Evolutionary conservation across 2,888 invertebrate species (phyloP).

Genomic region (Noctuana brunneofusca): DNA sequence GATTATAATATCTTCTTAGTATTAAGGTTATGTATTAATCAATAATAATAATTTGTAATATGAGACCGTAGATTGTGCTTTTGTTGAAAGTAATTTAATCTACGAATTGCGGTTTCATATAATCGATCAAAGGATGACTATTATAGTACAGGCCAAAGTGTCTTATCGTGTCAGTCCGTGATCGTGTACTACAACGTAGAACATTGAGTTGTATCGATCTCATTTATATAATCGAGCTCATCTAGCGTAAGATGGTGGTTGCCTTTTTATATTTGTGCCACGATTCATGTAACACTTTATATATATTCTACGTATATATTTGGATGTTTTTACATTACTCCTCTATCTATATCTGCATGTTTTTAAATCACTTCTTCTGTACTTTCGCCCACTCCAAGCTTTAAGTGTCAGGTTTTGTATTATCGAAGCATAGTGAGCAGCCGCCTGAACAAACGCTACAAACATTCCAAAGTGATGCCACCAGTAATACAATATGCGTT

Average conservation of each 20-base stretch:
- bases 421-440: conserved; percentile 48
- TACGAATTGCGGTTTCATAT: conserved; percentile 17
- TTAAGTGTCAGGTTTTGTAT: conserved; percentile 49
- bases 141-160: background rate
- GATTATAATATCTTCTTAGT: conserved; percentile 18
- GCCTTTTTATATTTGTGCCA: conserved; percentile 18
- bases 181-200: conserved; percentile 13
- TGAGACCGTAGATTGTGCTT: conserved; percentile 1
- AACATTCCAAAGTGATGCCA: conserved; percentile 63
- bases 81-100: conserved; percentile 12
- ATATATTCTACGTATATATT: conserved; percentile 19
- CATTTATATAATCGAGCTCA: conserved; percentile 44
- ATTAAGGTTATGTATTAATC: conserved; percentile 21
- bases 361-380: conserved; percentile 14
- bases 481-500: conserved; percentile 16
- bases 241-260: conserved; percentile 29
- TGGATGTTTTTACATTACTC: conserved; percentile 27
- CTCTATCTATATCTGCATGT: conserved; percentile 34
- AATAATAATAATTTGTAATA: conserved; percentile 1
- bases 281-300: conserved; percentile 1
- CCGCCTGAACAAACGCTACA: conserved; percentile 64
- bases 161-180: conserved; percentile 1
- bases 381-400: conserved; percentile 44
- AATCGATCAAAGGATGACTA: conserved; percentile 14
- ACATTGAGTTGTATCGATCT: conserved; percentile 51